Base-by-base conservation (phyloP, 2,888 invertebrate species). In the Hypselothyrea guttata region DNA sequence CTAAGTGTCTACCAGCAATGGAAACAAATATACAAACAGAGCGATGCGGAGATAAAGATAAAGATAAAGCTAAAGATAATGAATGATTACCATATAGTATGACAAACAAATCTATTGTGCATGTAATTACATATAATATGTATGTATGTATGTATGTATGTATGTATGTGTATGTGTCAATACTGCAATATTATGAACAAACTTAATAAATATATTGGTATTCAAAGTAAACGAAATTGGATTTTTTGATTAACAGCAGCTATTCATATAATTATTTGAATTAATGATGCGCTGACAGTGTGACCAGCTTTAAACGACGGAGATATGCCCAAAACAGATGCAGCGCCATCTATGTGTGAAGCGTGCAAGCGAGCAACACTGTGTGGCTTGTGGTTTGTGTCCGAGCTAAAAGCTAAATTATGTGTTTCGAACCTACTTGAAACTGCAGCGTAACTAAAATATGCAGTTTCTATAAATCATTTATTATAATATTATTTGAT, bases 1-100 rank as follows among this genome's bases (percentile, higher is more conserved):
- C 86, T 86, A 86, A 84, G 73, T 86, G 86, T 86, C 86, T 86
- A 86, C 77, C 72, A 68, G 67, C 56, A 75, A 75, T 62, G 65
- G 68, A 74, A 71, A 75, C 56, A 66, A 66, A 60, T 67, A 62
- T 64, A 64, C 54, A 64, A 30, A 41, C 37, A 42, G 44, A n/a
- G 31, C 54, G 51, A 48, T 12, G 18, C 31, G 42, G 8, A 33
- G 8, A 35, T 13, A 35, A 28, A 37, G 7, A 51, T 4, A 33
- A 45, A 35, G 35, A 37, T 33, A 7, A 40, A 28, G 41, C 42
- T 18, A 27, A n/a, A 13, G 7, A 40, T 38, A 35, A 22, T 22
- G 22, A 22, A 22, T n/a, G 22, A 22, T 22, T 22, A 48, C 8
- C 35, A 66, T n/a, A n/a, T n/a, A 64, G 56, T 61, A 55, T 12